Conservation (phyloP, 2,888 invertebrate genomes). For the Hydrotaea cyrtoneurina region DNA sequence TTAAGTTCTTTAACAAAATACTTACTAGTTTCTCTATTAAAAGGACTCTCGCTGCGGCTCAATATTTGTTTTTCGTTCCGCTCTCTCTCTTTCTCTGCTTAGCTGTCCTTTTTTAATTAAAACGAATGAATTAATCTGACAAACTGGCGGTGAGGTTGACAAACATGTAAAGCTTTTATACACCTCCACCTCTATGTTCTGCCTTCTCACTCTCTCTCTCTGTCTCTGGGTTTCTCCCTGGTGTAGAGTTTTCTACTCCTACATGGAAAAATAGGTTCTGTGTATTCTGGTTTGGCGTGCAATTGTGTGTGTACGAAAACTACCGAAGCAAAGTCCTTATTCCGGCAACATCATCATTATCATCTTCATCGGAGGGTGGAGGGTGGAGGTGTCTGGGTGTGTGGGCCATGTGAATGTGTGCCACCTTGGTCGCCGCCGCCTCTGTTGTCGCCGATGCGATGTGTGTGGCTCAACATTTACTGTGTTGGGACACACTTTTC, state of each 20-base stretch:
- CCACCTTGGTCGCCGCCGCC: constrained; percentile 10
- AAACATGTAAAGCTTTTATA: neutral
- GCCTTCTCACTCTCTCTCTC: neutral
- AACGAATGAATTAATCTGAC: constrained; percentile 1
- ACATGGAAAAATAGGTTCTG: constrained; percentile 9
- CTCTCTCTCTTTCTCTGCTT: too few species aligned
- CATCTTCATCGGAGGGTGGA: neutral
- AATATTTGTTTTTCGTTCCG: too few species aligned
- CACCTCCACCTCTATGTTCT: too few species aligned
- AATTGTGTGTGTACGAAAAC: neutral
- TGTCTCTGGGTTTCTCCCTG: neutral
- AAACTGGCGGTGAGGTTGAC: neutral
- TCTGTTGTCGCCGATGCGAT: constrained; percentile 31
- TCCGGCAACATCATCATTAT: neutral
- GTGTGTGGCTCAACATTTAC: constrained; percentile 74
- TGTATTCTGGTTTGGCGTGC: neutral
- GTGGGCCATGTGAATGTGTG: constrained; percentile 30
- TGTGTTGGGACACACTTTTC: constrained; percentile 72
- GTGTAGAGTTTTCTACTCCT: constrained; percentile 12
- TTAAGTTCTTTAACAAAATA: neutral
- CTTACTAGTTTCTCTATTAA: neutral
- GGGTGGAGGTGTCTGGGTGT: constrained; percentile 12
- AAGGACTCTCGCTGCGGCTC: too few species aligned
- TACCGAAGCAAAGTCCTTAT: constrained; percentile 4
- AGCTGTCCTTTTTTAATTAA: neutral